Evolutionary conservation across 2,113 vertebrate species (phyloP).

Genomic region (Centropus unirufus): DNA sequence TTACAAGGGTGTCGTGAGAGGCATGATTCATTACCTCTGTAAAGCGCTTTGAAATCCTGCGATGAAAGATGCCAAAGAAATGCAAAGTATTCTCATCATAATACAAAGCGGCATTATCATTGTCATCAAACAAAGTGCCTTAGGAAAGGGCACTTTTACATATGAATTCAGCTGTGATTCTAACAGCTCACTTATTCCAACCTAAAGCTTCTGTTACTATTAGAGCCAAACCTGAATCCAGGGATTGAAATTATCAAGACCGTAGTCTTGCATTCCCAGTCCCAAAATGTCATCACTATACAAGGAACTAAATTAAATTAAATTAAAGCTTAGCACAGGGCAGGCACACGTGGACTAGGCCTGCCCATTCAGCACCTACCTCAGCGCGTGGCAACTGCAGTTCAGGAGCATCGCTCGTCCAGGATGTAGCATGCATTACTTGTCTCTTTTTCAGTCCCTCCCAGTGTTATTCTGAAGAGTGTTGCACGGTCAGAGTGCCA

Average conservation of each 20-base stretch:
- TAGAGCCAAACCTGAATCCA: not conserved
- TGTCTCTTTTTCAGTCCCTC: not conserved
- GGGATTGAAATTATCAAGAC: not conserved
- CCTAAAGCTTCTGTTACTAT: not conserved
- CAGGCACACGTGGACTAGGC: not conserved
- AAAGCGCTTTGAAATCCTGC: not conserved
- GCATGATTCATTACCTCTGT: not conserved
- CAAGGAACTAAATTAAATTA: not conserved
- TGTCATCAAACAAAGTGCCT: not conserved
- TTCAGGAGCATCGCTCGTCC: not conserved
- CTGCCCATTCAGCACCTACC: not conserved
- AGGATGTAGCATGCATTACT: not conserved
- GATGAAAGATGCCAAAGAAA: slow-evolving; percentile 8
- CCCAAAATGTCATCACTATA: not conserved
- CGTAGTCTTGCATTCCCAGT: not conserved
- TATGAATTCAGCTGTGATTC: not conserved
- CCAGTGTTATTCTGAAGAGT: not conserved
- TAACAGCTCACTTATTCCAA: not conserved
- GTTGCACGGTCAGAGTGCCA: not conserved
- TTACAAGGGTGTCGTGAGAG: not conserved
- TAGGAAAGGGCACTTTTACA: slow-evolving; percentile 3
- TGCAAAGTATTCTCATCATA: not conserved
- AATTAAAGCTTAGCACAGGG: not conserved
- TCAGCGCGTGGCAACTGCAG: rapidly evolving
- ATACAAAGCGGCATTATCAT: not conserved